Conservation (phyloP, 2,113 vertebrate genomes). For the Thomomys bottae region DNA sequence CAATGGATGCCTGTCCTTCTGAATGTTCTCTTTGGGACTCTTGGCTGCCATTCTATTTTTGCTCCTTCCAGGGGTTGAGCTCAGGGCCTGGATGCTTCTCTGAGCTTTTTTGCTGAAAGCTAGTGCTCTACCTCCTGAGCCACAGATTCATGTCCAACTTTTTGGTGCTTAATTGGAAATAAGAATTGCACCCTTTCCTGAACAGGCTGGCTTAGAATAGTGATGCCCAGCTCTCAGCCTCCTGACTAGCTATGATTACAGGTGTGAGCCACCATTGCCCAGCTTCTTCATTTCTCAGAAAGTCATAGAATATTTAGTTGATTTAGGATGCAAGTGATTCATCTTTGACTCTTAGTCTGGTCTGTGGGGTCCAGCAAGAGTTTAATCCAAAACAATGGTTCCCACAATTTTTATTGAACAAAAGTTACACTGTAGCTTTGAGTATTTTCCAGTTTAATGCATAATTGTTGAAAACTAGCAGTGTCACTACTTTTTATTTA, state of each 20-base stretch:
- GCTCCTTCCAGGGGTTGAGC: too few species aligned
- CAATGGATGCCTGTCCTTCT: not conserved
- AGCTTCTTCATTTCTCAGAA: not conserved
- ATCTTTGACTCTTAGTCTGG: not conserved
- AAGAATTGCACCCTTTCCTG: too few species aligned
- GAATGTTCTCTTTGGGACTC: not conserved
- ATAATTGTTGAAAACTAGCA: not conserved
- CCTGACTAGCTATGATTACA: too few species aligned
- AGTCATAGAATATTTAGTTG: not conserved
- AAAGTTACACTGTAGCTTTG: not conserved
- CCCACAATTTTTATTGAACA: not conserved
- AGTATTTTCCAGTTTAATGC: not conserved
- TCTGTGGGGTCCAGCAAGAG: not conserved
- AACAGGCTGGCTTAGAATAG: too few species aligned
- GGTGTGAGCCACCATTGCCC: too few species aligned
- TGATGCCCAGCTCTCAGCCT: too few species aligned
- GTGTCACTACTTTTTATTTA: not conserved
- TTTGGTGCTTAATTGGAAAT: too few species aligned
- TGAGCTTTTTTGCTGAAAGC: too few species aligned
- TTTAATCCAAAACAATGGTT: not conserved
- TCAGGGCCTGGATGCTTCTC: too few species aligned
- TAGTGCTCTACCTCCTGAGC: too few species aligned
- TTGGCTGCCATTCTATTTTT: not conserved
- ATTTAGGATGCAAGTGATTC: not conserved
- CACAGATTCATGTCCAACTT: too few species aligned